These are phyloP conservation scores for Pocota personata DNA, from an alignment of 2,888 invertebrate genomes.

Conservation along the genomic window DNA sequence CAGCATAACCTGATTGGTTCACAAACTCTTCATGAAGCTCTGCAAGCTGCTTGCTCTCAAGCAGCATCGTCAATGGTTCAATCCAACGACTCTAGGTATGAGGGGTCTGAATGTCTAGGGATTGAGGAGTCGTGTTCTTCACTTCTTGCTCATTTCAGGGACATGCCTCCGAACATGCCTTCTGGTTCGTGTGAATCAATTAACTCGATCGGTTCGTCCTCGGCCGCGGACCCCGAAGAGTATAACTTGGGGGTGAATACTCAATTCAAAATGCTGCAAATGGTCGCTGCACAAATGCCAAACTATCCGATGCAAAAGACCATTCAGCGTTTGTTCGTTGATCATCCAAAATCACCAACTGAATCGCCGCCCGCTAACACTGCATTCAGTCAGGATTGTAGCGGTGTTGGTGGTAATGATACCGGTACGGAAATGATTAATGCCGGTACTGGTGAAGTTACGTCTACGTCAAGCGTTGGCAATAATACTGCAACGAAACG, in stretches of 20 bases:
- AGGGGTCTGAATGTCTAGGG: slow-evolving; percentile 21
- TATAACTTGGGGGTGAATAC: slow-evolving; percentile 76
- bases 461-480: slow-evolving; percentile 39
- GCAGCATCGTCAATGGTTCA: slow-evolving; percentile 75
- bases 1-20: slow-evolving; percentile 74
- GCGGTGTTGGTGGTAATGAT: slow-evolving; percentile 30
- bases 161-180: slow-evolving; percentile 62
- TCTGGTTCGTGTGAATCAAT: slow-evolving; percentile 76
- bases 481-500: slow-evolving; percentile 64
- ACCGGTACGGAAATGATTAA: slow-evolving; percentile 23
- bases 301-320: slow-evolving; percentile 76
- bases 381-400: slow-evolving; percentile 53
- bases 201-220: slow-evolving; percentile 75
- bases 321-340: slow-evolving; percentile 81
- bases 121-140: slow-evolving; percentile 62
- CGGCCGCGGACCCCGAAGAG: slow-evolving; percentile 75
- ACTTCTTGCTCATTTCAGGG: slow-evolving; percentile 66
- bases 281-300: slow-evolving; percentile 81
- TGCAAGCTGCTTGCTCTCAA: slow-evolving; percentile 77
- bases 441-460: slow-evolving; percentile 31
- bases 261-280: slow-evolving; percentile 80
- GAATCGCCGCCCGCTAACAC: slow-evolving; percentile 78
- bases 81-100: slow-evolving; percentile 73
- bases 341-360: slow-evolving; percentile 83
- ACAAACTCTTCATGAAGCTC: slow-evolving; percentile 77